A percentile compares a stretch with the other conserved stretches of the same genome.
These are phyloP conservation scores for Dolichoris vasculosae DNA, from an alignment of 1,140 invertebrate species.

Conservation along the genomic window DNA sequence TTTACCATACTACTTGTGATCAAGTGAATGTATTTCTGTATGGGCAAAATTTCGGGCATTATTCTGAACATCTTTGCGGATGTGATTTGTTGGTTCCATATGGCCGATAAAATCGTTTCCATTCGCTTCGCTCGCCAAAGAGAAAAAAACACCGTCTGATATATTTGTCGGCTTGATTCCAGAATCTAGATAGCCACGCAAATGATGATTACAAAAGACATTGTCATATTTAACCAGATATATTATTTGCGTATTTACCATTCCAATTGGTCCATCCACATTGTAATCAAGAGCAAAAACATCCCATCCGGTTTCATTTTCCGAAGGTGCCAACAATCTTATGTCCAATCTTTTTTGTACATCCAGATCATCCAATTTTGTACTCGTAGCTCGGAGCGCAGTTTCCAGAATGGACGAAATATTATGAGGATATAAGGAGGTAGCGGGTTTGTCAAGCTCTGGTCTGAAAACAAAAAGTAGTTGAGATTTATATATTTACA, in stretches of 20 bases:
- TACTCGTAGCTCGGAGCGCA: conserved; percentile 94
- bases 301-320: conserved; percentile 95
- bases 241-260: conserved; percentile 73
- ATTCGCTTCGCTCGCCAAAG: conserved; percentile 96
- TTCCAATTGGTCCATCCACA: conserved; percentile 93
- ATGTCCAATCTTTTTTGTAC: conserved; percentile 92
- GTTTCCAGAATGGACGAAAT: conserved; percentile 92
- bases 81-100: conserved; percentile 91
- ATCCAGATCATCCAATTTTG: conserved; percentile 94
- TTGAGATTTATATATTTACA: neutral
- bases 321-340: conserved; percentile 83
- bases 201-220: conserved; percentile 40
- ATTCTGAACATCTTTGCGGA: conserved; percentile 83
- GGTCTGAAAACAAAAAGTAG: conserved; percentile 76
- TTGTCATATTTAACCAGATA: neutral
- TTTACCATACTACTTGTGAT: conserved; percentile 94
- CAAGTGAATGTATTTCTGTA: conserved; percentile 87
- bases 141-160: conserved; percentile 92
- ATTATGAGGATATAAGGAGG: conserved; percentile 90
- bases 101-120: conserved; percentile 90
- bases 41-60: conserved; percentile 80
- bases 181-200: conserved; percentile 80
- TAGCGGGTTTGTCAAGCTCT: conserved; percentile 92
- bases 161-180: conserved; percentile 88
- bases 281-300: conserved; percentile 96